Base-by-base conservation (phyloP, 2,113 vertebrate species). In the Silurus asotus region DNA sequence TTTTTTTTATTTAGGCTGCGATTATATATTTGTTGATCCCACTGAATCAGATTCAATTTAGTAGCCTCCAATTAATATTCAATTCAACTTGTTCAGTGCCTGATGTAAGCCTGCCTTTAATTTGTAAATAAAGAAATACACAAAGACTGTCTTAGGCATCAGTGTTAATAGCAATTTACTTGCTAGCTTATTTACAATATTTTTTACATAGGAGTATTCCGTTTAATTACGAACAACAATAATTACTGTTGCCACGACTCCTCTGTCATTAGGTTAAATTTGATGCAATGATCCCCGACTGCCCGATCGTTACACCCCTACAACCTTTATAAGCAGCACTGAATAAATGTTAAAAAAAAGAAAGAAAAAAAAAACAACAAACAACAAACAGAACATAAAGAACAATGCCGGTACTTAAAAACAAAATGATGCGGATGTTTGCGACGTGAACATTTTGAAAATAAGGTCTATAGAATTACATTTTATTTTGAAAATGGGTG, bases 391-490 rank as follows among this genome's bases (percentile, higher is more conserved):
- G 67, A 82, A 86, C 88, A 72, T 25, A 49, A 55, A 15, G 5
- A 13, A 13, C 92, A 87, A 89, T 72, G 79, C 86, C 49, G 84
- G 19, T 67, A 86, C 49, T 67, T 69, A 85, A 61, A 82, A 83
- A 48, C 2, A 77, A 45, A 51, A 49, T 81, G 49, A 20, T 2
- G 61, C 48, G 17, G 15, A 78, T 37, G 56, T 77, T 51, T 28
- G 28, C 5, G 81, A 37, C 37, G 3, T 37, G 37, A 2, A 37
- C 3, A 37, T 37, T 37, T 37, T 37, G 37, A 81, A 85, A 49
- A 72, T 65, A 79, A 74, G 48, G 23, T 48, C 17, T 28, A 74
- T n/a, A 81, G 25, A 61, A 83, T 19, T 79, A 76, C 53, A 87
- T 65, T 70, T 19, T 69, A 61, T 25, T 75, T 55, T 86, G 77